Evolutionary conservation across 2,797 vertebrate genomes (phyloP), one percentile per base, ranked within the genome.

Genomic region (Trachurus trachurus): DNA sequence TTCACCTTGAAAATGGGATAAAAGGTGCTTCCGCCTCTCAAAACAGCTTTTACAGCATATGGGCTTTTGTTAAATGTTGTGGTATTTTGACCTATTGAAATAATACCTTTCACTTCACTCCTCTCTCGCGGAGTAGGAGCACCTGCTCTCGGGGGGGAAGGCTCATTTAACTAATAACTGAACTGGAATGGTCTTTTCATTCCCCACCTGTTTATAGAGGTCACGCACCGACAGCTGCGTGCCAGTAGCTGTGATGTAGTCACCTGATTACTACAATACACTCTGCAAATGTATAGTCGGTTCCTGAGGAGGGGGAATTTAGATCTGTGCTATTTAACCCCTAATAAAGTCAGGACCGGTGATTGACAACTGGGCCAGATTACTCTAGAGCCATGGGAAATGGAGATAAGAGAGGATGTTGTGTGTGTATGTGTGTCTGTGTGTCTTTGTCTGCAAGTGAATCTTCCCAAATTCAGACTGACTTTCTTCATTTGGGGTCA

Each of bases 281-380:
- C 54, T 56, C 66, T 44, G 49, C 69, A 19, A 21, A 47, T n/a
- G 42, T 63, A 52, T 34, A 74, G 75, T 76, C 59, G 49, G 58
- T 77, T 78, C 54, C 45, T 5, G 49, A 61, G 61, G 66, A 72
- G 39, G 39, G 40, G 49, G 81, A 71, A 71, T 78, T 76, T 13
- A 76, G 71, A 78, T 86, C 83, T 76, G 39, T 44, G 78, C 74
- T 84, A 62, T 82, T 92, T 89, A 91, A 90, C 83, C 88, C 59
- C 54, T 82, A 83, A 90, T 90, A 74, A 85, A 87, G 78, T 81
- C 70, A 44, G 45, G 54, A 22, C 17, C 42, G 50, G 63, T 90
- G 87, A 91, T 21, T 86, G 90, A 85, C 86, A 87, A 63, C 37
- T 31, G 16, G 56, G 74, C 40, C 31, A 64, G 66, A 91, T 87